Base-by-base conservation (phyloP, 2,797 vertebrate genomes). In the Hydrolagus colliei region DNA sequence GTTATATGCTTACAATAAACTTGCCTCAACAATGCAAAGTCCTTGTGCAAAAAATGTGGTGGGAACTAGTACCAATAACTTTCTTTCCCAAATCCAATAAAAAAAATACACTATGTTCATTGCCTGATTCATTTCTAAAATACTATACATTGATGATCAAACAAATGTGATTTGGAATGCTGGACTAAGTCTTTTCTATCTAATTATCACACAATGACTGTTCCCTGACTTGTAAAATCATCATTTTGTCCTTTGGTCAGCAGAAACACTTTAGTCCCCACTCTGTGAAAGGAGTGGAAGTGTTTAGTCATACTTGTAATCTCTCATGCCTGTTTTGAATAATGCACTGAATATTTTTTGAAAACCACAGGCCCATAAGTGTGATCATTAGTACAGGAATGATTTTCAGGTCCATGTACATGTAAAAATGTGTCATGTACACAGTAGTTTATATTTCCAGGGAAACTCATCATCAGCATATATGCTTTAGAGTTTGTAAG, bases 261-360 rank as follows among this genome's bases (percentile, higher is more conserved):
- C 79, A 68, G 22, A 62, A 82, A 11, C 68, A 52, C 2, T 22
- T 82, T 41, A 67, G 27, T 4, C 27, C 16, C 32, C 35, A 65
- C n/a, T 20, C 41, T 82, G 79, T 76, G 13, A 11, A 68, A 82
- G 13, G 68, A 82, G 35, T 68, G 20, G 10, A 82, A 22, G 20
- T 18, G 68, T 14, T 67, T 82, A 82, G 79, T 82, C 79, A 82
- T 82, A 18, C 68, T 79, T 59, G 18, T 67, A 82, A 67, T 35
- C 62, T 82, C 79, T 82, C 27, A 82, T 65, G 79, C 63, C 18
- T 68, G 20, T 32, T 82, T 82, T 82, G 79, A 32, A 68, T 65
- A 16, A 0, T 65, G 63, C 62, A 35, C 27, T 22, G 14, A 68
- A 68, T 61, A 82, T 32, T 68, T 82, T 82, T 52, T 22, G 27